Base-by-base conservation (phyloP, 2,888 invertebrate genomes). In the Aricia artaxerxes region DNA sequence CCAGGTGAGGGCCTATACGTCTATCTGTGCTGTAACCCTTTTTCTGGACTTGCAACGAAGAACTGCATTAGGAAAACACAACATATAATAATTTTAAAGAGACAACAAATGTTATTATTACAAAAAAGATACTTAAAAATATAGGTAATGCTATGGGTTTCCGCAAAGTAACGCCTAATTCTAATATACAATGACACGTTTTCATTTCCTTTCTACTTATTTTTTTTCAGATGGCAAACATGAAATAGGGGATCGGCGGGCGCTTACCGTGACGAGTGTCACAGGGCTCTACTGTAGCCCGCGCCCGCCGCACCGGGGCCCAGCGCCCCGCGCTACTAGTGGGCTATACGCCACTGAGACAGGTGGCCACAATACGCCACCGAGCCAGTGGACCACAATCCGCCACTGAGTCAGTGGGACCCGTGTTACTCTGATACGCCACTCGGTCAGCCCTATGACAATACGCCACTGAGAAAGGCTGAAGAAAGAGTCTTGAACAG, bases 181-280 rank as follows among this genome's bases (percentile, higher is more conserved):
- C 44, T 44, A 2, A 44, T 35, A n/a, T n/a, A n/a, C n/a, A n/a
- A n/a, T n/a, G n/a, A n/a, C n/a, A n/a, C n/a, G n/a, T n/a, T n/a
- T n/a, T n/a, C n/a, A n/a, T n/a, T n/a, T n/a, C n/a, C n/a, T n/a
- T n/a, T n/a, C n/a, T n/a, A n/a, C n/a, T 13, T 24, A 4, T 35
- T 64, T 35, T 69, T 73, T 97, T 96, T 95, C 86, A 93, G 94
- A 84, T 94, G 94, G 94, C 94, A 94, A 86, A 94, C 94, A 91
- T 94, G 94, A 94, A 94, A 94, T 83, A 92, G 92, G 94, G 93
- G 93, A 75, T 87, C 86, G 81, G 88, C 91, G 89, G 92, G 93
- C 85, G 90, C 89, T 53, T 91, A 92, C 85, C 89, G 93, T 82
- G 93, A 92, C 85, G 93, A 92, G 84, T 90, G 92, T 79, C 89